Percentiles rank a stretch among this genome's conserved stretches.
phyloP scores from a whole-genome alignment of 2,113 vertebrate species.

The Mobula birostris region DNA sequence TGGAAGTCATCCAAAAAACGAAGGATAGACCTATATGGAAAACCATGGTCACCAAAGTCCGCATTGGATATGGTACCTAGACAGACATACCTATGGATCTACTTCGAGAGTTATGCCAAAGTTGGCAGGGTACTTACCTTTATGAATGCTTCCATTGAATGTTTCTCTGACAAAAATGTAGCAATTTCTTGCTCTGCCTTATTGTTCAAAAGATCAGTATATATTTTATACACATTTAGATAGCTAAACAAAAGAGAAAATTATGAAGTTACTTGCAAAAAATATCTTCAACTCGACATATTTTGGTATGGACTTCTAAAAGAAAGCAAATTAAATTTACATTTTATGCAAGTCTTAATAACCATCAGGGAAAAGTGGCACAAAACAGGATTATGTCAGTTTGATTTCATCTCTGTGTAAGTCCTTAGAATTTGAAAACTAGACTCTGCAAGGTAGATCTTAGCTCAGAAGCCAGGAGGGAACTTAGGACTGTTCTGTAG shows the following conservation, averaged over 20 bases:
- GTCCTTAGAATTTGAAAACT: background rate
- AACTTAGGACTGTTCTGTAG: too few relatives aligned
- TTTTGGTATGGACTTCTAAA: background rate
- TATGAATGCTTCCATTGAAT: constrained; percentile 63
- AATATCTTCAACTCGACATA: too few relatives aligned
- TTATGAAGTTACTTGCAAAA: background rate
- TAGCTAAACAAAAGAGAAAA: constrained; percentile 62
- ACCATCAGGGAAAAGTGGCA: background rate
- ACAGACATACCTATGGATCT: too few relatives aligned
- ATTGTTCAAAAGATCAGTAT: constrained; percentile 66
- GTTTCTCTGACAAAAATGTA: constrained; percentile 64
- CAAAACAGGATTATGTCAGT: background rate
- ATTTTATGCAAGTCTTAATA: background rate
- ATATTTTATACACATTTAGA: constrained; percentile 70
- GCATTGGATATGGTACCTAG: too few relatives aligned
- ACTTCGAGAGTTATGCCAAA: background rate
- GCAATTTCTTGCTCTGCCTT: constrained; percentile 56
- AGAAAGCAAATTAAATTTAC: background rate
- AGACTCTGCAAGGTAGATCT: background rate
- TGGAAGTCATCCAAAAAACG: too few relatives aligned
- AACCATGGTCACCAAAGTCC: too few relatives aligned
- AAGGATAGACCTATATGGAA: too few relatives aligned
- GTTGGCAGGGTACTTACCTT: constrained; percentile 51
- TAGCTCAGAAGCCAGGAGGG: background rate
- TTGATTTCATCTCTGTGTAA: background rate